Percentiles rank a stretch among this genome's conserved stretches.
These are phyloP conservation scores for Parazoanthus swiftii DNA, from an alignment of 92 coral and sea anemone genomes.

Conservation along the genomic window DNA sequence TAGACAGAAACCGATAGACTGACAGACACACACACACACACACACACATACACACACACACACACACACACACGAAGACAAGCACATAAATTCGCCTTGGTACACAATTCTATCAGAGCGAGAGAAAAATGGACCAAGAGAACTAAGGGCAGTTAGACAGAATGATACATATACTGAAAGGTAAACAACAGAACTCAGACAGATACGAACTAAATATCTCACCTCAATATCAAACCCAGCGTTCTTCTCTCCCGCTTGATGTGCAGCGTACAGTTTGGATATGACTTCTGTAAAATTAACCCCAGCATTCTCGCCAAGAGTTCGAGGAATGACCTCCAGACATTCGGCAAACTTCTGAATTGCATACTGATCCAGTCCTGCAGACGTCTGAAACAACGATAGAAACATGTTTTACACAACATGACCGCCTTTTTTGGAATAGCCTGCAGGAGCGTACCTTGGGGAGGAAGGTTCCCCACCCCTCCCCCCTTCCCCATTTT, in stretches of 20 bases:
- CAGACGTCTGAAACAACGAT: constrained; percentile 71
- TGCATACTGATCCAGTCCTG: constrained; percentile 98
- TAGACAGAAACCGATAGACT: neutral
- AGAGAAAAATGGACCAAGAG: too few species aligned
- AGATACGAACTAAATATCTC: neutral
- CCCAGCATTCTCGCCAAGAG: constrained; percentile 93
- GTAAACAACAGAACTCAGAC: neutral
- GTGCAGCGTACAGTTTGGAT: constrained; percentile 90
- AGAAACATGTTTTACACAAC: neutral
- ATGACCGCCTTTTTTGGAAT: neutral
- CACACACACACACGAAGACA: neutral
- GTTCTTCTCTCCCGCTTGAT: constrained; percentile 92
- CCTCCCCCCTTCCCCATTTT: too few species aligned
- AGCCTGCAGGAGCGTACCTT: too few species aligned
- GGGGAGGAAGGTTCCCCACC: too few species aligned
- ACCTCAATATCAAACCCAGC: constrained; percentile 97
- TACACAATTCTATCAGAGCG: too few species aligned
- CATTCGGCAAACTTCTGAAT: constrained; percentile 93
- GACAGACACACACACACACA: neutral
- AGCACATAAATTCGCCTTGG: neutral
- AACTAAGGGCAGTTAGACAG: neutral
- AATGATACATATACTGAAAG: neutral
- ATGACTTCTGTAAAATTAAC: constrained; percentile 89
- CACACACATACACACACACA: neutral
- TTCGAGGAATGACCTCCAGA: constrained; percentile 81